Conservation (phyloP, 2,888 invertebrate species). For the Sesia bembeciformis region DNA sequence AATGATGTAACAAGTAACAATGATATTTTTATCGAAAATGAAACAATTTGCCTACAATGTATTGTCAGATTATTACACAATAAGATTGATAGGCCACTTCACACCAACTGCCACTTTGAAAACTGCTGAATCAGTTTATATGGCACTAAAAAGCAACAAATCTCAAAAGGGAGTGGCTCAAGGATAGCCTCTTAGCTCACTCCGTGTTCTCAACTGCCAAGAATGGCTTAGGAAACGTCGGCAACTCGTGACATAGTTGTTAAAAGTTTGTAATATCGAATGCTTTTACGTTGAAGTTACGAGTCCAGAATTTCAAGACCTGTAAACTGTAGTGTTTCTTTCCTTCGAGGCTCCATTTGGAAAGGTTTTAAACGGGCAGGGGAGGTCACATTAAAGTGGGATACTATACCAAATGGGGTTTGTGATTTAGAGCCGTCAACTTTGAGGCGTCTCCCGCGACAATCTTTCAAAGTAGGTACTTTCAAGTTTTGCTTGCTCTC, state of each 20-base stretch:
- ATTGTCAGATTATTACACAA: too few relatives aligned
- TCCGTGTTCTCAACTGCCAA: slow-evolving; percentile 43
- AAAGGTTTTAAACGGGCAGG: slow-evolving; percentile 4
- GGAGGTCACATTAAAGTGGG: slow-evolving; percentile 26
- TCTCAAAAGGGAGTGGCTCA: slow-evolving; percentile 42
- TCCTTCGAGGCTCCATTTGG: background rate
- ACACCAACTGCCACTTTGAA: too few relatives aligned
- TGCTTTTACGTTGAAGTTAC: slow-evolving; percentile 34
- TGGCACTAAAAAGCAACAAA: slow-evolving; percentile 55
- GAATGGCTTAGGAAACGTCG: slow-evolving; percentile 46
- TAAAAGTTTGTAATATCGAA: slow-evolving; percentile 67
- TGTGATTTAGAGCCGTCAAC: slow-evolving; percentile 53
- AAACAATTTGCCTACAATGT: too few relatives aligned
- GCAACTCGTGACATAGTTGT: slow-evolving; percentile 55
- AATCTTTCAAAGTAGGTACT: slow-evolving; percentile 36
- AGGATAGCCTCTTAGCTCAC: slow-evolving; percentile 55
- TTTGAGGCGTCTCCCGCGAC: slow-evolving; percentile 38
- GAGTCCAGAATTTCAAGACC: background rate
- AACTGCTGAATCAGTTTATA: slow-evolving; percentile 17
- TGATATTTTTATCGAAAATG: too few relatives aligned
- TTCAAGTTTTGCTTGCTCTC: slow-evolving; percentile 25
- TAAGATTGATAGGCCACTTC: too few relatives aligned
- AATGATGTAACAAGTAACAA: too few relatives aligned
- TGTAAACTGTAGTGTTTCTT: background rate
- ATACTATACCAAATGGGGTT: slow-evolving; percentile 31